phyloP scores from a whole-genome alignment of 2,888 invertebrate species.

The Chironomus tentans region DNA sequence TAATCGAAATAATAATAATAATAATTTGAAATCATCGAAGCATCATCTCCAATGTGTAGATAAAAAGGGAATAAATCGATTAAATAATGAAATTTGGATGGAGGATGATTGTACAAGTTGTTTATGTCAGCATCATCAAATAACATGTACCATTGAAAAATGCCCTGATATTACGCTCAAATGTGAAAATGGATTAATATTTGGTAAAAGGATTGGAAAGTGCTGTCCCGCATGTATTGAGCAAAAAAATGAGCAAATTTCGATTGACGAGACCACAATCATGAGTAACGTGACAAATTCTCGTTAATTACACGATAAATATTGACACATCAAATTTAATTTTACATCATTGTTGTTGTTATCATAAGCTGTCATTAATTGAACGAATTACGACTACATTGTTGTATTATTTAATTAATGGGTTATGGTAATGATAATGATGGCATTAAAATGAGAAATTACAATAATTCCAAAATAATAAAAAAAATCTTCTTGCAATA shows the following conservation, averaged over 20 bases:
- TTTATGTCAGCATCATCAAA: constrained; percentile 43
- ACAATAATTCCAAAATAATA: too few relatives aligned
- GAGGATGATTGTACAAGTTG: constrained; percentile 45
- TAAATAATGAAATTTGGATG: constrained; percentile 45
- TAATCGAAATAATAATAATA: constrained; percentile 22
- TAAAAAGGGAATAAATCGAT: constrained; percentile 39
- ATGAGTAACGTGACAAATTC: constrained; percentile 18
- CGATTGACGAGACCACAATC: constrained; percentile 10
- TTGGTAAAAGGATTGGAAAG: constrained; percentile 21
- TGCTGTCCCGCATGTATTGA: constrained; percentile 24
- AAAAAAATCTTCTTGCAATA: too few relatives aligned
- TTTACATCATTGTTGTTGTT: neutral
- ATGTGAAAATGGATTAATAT: constrained; percentile 34
- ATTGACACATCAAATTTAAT: neutral
- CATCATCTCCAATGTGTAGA: constrained; percentile 41
- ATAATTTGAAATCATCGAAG: constrained; percentile 30
- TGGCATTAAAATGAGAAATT: too few relatives aligned
- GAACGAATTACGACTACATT: too few relatives aligned
- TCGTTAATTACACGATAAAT: neutral
- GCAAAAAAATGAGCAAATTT: neutral
- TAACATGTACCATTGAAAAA: constrained; percentile 42
- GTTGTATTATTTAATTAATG: too few relatives aligned
- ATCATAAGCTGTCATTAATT: too few relatives aligned
- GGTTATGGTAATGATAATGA: too few relatives aligned
- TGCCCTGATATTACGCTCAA: constrained; percentile 37